Evolutionary conservation across 1,140 invertebrate species (phyloP).

Genomic region (Drosophila parabipectinata): DNA sequence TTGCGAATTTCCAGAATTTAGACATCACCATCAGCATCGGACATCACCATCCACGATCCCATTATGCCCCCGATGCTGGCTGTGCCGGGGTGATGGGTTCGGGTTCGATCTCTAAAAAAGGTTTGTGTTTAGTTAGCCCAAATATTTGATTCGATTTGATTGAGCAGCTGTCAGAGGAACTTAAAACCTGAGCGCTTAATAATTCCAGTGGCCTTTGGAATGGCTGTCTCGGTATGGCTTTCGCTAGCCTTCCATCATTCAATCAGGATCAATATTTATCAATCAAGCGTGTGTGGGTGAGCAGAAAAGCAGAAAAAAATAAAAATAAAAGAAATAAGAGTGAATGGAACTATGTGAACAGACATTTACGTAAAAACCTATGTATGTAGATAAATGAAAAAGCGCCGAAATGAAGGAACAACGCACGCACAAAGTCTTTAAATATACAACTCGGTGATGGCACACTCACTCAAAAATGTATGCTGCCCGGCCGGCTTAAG

Average conservation of each 20-base stretch:
- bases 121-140: conserved; percentile 80
- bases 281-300: conserved; percentile 58
- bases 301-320: conserved; percentile 8
- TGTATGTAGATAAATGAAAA: conserved; percentile 4
- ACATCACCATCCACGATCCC: no score
- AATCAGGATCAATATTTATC: conserved; percentile 82
- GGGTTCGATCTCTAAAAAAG: conserved; percentile 60
- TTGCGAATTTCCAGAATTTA: conserved; percentile 75
- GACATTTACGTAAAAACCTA: not conserved
- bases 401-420: conserved; percentile 10
- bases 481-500: conserved; percentile 38
- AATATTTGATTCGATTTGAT: conserved; percentile 77
- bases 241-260: conserved; percentile 78
- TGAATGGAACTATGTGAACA: conserved; percentile 37
- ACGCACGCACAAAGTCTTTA: conserved; percentile 28
- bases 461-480: conserved; percentile 12
- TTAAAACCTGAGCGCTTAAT: conserved; percentile 72
- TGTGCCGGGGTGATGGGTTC: conserved; percentile 1
- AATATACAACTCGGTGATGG: conserved; percentile 9
- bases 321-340: not conserved
- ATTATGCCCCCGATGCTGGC: not conserved
- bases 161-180: conserved; percentile 74
- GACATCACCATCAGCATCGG: conserved; percentile 50
- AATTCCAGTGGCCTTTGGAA: conserved; percentile 40
- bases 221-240: conserved; percentile 43